Conservation (phyloP, 1,140 invertebrate genomes). For the Drosophila oshimai region DNA sequence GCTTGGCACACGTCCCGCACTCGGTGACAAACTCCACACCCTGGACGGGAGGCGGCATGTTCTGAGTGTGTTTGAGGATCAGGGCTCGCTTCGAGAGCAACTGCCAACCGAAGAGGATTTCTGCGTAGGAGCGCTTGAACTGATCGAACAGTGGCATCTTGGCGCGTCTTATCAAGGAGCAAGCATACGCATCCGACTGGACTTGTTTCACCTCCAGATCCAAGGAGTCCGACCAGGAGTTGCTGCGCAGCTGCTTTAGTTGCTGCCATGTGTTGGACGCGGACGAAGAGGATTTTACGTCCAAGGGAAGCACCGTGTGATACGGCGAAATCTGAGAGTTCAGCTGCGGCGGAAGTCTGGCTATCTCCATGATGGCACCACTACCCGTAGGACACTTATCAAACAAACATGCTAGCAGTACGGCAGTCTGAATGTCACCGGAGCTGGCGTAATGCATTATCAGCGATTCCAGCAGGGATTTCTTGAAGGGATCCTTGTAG, state of each 20-base stretch:
- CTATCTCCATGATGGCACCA: constrained; percentile 20
- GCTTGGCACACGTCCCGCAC: constrained; percentile 88
- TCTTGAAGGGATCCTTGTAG: constrained; percentile 91
- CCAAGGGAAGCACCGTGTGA: constrained; percentile 94
- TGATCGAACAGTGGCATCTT: constrained; percentile 89
- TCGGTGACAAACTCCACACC: constrained; percentile 90
- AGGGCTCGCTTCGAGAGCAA: constrained; percentile 91
- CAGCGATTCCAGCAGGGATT: constrained; percentile 92
- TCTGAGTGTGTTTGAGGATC: constrained; percentile 90
- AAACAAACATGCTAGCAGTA: constrained; percentile 95
- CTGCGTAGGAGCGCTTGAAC: constrained; percentile 94
- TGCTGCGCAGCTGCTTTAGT: constrained; percentile 90
- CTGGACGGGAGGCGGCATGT: constrained; percentile 85
- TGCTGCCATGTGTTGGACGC: constrained; percentile 48
- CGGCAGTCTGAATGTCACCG: constrained; percentile 95
- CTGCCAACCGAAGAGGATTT: constrained; percentile 92
- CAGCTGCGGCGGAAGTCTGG: constrained; percentile 51
- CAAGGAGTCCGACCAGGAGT: constrained; percentile 93
- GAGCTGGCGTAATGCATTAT: constrained; percentile 90
- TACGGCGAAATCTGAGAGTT: constrained; percentile 91
- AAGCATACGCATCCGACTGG: constrained; percentile 56
- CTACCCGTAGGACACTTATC: constrained; percentile 83
- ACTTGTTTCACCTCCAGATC: constrained; percentile 83
- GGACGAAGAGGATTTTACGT: constrained; percentile 64
- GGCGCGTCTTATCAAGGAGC: constrained; percentile 81